A percentile compares a stretch with the other conserved stretches of the same genome.
These are phyloP conservation scores for Epistrophella euchroma DNA, from an alignment of 2,888 invertebrate genomes.

Conservation along the genomic window DNA sequence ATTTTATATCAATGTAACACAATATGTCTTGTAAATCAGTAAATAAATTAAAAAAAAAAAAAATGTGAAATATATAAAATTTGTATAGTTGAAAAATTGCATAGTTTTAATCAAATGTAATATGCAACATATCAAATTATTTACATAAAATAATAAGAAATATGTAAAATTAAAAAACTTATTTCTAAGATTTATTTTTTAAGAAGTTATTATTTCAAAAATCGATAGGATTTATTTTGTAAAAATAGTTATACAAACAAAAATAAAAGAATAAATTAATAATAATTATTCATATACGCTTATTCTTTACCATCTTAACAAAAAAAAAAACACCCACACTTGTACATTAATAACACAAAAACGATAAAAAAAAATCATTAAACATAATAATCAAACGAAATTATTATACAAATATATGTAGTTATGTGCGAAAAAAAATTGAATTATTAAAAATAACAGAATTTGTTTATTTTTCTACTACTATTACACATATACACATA, in stretches of 20 bases:
- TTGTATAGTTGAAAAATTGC: conserved; percentile 60
- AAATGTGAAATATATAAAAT: conserved; percentile 28
- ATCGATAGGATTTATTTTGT: conserved; percentile 31
- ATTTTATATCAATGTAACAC: not conserved
- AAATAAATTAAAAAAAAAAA: conserved; percentile 16
- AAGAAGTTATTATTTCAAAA: conserved; percentile 7
- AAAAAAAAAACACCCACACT: conserved; percentile 9
- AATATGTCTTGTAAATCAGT: conserved; percentile 18
- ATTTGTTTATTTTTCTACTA: conserved; percentile 33
- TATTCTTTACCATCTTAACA: conserved; percentile 66
- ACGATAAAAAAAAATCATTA: conserved; percentile 21
- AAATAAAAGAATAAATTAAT: conserved; percentile 35
- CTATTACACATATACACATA: conserved; percentile 17
- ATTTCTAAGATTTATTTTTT: conserved; percentile 5
- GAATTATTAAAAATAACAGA: conserved; percentile 12
- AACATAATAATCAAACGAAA: conserved; percentile 17
- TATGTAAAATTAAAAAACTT: not conserved
- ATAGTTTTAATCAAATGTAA: not conserved
- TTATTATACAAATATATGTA: not conserved
- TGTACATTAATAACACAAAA: conserved; percentile 50
- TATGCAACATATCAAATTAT: conserved; percentile 50
- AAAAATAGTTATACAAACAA: conserved; percentile 31
- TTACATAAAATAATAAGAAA: not conserved
- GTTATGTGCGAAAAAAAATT: not conserved
- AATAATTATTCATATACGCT: conserved; percentile 68